These are phyloP conservation scores for Spheniscus humboldti DNA, from an alignment of 2,797 vertebrate species.

Conservation along the genomic window DNA sequence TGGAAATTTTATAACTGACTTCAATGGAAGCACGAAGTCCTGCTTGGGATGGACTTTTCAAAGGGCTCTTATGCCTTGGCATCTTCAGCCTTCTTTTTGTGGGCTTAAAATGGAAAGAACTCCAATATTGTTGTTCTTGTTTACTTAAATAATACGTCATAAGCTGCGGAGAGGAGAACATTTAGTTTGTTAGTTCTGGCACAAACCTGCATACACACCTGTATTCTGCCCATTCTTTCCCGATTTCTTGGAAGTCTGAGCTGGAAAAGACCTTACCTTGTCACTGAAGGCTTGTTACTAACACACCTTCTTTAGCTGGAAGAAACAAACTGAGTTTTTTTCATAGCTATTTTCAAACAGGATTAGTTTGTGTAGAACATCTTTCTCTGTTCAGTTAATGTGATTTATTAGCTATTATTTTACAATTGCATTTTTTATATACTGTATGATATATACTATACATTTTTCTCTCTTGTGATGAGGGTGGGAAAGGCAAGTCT, in stretches of 20 bases:
- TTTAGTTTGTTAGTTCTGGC: not conserved
- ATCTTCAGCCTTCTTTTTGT: not conserved
- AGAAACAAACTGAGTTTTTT: not conserved
- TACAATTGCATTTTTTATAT: not conserved
- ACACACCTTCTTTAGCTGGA: not conserved
- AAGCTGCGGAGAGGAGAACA: accelerated
- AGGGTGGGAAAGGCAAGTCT: not conserved
- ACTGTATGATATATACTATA: not conserved
- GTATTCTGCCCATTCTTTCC: not conserved
- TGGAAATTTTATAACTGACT: not conserved
- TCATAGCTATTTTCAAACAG: not conserved
- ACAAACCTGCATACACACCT: not conserved
- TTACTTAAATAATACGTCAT: not conserved
- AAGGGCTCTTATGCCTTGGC: not conserved
- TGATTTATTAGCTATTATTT: not conserved
- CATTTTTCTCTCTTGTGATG: not conserved
- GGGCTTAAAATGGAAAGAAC: not conserved
- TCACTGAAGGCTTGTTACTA: not conserved
- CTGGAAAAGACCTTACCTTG: not conserved
- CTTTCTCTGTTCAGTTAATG: not conserved
- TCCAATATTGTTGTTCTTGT: not conserved
- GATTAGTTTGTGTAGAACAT: not conserved
- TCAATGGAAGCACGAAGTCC: not conserved
- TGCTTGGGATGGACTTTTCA: not conserved
- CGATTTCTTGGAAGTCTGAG: not conserved